Base-by-base conservation (phyloP, 2,888 invertebrate genomes). In the Brachyptera putata region DNA sequence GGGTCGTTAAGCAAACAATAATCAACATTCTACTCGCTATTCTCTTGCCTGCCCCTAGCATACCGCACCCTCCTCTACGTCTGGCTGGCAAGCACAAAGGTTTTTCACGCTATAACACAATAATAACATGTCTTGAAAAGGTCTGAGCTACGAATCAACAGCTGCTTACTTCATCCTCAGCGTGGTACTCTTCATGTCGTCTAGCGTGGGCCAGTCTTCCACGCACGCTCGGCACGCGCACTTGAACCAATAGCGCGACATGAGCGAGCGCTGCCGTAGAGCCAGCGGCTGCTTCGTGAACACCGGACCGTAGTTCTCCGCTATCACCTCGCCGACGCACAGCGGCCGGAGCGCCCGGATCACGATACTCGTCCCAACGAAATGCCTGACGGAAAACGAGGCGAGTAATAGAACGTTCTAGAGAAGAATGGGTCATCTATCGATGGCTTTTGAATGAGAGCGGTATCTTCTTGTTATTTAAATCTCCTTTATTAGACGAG, bases 231-330 rank as follows among this genome's bases (percentile, higher is more conserved):
- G 69, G 69, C 92, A 92, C 41, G 79, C 78, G 69, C 92, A 92
- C 56, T 78, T 76, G 71, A 92, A 93, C 84, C 90, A 87, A 71
- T 91, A 91, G 13, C 91, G 80, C 13, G 84, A 85, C 1, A 80
- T 78, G 1, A 91, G 74, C 0, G 82, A 76, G 49, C 82, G 76
- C 70, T 85, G 85, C 2, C 92, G 78, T 50, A 84, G 81, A 22
- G 73, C 72, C 3, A 80, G 67, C 49, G 72, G 73, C 65, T 75
- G 76, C 63, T 84, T 80, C 0, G 80, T 82, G 70, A 89, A 91
- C 67, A 87, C 80, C 0, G 91, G 91, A 0, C 91, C 92, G 71
- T 93, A 93, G 75, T 91, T 91, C 69, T 92, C 92, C 0, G 86
- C 84, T 0, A 91, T 80, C n/a, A 81, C 70, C 41, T 87, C 86